A percentile compares a stretch with the other conserved stretches of the same genome.
Conservation (phyloP, 2,888 invertebrate species). For the Eurois occulta region DNA sequence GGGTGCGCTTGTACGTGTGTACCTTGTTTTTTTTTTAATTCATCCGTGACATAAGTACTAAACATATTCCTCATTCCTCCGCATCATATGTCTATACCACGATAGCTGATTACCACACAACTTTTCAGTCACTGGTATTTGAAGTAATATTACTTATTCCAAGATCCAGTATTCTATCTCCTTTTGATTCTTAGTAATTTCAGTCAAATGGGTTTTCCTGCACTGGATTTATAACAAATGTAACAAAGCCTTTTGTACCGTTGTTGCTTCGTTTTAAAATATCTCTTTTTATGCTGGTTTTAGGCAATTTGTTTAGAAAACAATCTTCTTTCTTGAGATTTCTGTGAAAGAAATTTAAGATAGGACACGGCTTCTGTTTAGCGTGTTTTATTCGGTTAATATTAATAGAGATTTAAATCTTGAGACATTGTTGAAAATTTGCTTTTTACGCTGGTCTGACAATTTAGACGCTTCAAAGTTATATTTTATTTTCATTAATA, state of each 20-base stretch:
- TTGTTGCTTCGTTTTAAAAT: background rate
- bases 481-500: background rate
- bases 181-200: constrained; percentile 1
- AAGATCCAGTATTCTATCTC: background rate
- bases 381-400: constrained; percentile 16
- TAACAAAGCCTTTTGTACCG: background rate
- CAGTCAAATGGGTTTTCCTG: background rate
- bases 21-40: too few relatives aligned
- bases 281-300: constrained; percentile 1
- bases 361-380: background rate
- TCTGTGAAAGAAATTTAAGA: constrained; percentile 24
- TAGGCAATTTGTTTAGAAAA: constrained; percentile 10
- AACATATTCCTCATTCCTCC: too few relatives aligned
- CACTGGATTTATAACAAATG: constrained; percentile 11
- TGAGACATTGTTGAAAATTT: background rate
- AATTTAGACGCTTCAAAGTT: background rate
- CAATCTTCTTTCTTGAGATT: constrained; percentile 24
- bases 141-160: background rate
- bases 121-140: too few relatives aligned
- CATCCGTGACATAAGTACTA: too few relatives aligned
- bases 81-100: too few relatives aligned
- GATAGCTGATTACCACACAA: too few relatives aligned
- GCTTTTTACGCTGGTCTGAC: background rate
- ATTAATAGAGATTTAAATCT: constrained; percentile 21
- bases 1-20: too few relatives aligned